phyloP scores from a whole-genome alignment of 2,113 vertebrate species.

The Ophiodon elongatus region DNA sequence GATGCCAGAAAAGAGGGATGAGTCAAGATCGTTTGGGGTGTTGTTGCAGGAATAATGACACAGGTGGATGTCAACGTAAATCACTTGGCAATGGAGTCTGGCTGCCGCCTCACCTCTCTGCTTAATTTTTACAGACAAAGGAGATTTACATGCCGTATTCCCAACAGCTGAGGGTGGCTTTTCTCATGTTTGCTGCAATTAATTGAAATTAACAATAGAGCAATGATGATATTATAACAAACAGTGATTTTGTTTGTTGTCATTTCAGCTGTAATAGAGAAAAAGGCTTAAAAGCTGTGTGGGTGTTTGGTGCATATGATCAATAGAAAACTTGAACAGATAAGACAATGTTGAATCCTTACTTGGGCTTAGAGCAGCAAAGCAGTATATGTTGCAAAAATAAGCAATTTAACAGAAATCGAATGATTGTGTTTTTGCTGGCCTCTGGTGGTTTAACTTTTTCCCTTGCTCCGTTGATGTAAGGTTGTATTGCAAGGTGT shows the following conservation, averaged over 20 bases:
- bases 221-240: constrained; percentile 38
- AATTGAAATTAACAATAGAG: constrained; percentile 38
- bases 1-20: constrained; percentile 47
- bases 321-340: constrained; percentile 18
- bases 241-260: constrained; percentile 42
- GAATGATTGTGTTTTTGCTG: not conserved
- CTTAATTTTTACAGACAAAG: constrained; percentile 33
- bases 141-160: constrained; percentile 18
- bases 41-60: constrained; percentile 63
- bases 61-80: constrained; percentile 49
- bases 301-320: constrained; percentile 21
- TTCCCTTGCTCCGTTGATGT: not conserved
- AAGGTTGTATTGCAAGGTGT: not conserved
- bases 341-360: constrained; percentile 1
- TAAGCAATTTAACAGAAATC: not conserved
- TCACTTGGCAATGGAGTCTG: constrained; percentile 22
- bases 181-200: constrained; percentile 36
- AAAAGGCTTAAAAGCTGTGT: constrained; percentile 23
- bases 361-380: not conserved
- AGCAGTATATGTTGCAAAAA: not conserved
- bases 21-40: constrained; percentile 53
- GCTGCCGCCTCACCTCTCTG: not conserved
- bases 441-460: not conserved
- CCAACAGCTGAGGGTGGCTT: constrained; percentile 28
- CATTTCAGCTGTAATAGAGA: constrained; percentile 25